phyloP scores from a whole-genome alignment of 2,888 invertebrate species.

The Azorinus chamasolen region DNA sequence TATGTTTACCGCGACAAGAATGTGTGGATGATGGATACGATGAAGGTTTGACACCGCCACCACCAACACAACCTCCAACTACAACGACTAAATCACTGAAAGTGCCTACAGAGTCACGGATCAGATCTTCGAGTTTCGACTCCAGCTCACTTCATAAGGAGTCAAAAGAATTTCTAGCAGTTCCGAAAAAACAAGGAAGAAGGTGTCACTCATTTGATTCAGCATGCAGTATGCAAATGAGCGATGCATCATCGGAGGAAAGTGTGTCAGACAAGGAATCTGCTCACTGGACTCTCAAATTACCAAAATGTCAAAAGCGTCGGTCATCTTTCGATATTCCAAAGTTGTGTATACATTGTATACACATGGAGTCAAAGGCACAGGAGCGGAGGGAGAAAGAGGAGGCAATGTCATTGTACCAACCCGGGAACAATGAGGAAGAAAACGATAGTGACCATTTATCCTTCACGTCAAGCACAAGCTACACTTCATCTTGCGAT shows the following conservation, averaged over 20 bases:
- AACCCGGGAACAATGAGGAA: conserved; percentile 5
- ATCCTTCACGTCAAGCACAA: conserved; percentile 64
- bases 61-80: too few relatives aligned
- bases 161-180: conserved; percentile 58
- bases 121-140: conserved; percentile 82
- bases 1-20: conserved; percentile 77
- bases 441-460: conserved; percentile 54
- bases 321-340: conserved; percentile 82
- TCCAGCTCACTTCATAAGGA: conserved; percentile 70
- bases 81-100: conserved; percentile 48
- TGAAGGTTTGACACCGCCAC: conserved; percentile 16
- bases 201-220: conserved; percentile 80
- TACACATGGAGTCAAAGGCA: conserved; percentile 79
- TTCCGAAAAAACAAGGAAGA: conserved; percentile 67
- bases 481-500: conserved; percentile 63
- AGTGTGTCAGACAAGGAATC: conserved; percentile 70
- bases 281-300: conserved; percentile 58
- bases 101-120: conserved; percentile 75
- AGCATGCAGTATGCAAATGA: conserved; percentile 55
- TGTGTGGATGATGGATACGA: conserved; percentile 62
- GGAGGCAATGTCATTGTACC: conserved; percentile 44
- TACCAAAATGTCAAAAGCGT: conserved; percentile 65
- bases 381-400: conserved; percentile 56
- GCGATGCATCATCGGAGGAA: conserved; percentile 75
- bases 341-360: conserved; percentile 83